Evolutionary conservation across 2,797 vertebrate species (phyloP), one percentile per base, ranked within the genome.

Genomic region (Hirundo rustica): DNA sequence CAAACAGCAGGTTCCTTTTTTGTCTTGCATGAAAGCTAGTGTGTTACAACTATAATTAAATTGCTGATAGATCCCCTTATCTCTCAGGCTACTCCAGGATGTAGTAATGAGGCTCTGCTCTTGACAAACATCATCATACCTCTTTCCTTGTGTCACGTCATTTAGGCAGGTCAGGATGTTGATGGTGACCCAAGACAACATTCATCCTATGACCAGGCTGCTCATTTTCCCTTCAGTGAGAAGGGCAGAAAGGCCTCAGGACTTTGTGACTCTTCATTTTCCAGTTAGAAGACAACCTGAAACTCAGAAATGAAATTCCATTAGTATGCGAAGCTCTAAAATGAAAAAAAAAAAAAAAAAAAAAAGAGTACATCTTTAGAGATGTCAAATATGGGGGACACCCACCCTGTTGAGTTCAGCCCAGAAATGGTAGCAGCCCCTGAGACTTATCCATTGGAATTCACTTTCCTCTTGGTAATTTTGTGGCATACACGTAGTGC

Each of bases 141-240:
- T 93, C 66, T 73, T 83, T 73, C n/a, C n/a, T 38, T 45, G 54
- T 70, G 58, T 70, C 66, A 57, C 57, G n/a, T 87, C 81, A 55
- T 62, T 71, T 51, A 87, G 61, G 60, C 42, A 84, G 89, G 73
- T 92, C 91, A 88, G 53, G 66, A 88, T 88, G 85, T 79, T 72
- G 85, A 92, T 92, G 85, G 90, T 76, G 92, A 93, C 92, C 70
- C 55, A 81, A 88, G 88, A 90, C 93, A 95, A 93, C 80, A 60
- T 80, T 85, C 9, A 10, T 84, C 62, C 58, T 32, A 14, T 23
- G 58, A 51, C 66, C 19, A 60, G 70, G 73, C 34, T 47, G 76
- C 19, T 86, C 30, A 34, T 93, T 77, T 54, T 79, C 70, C 57
- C 54, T 81, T 34, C 83, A 74, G 53, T 51, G 20, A n/a, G 91